Conservation (phyloP, 2,888 invertebrate genomes). For the Tinea trinotella region DNA sequence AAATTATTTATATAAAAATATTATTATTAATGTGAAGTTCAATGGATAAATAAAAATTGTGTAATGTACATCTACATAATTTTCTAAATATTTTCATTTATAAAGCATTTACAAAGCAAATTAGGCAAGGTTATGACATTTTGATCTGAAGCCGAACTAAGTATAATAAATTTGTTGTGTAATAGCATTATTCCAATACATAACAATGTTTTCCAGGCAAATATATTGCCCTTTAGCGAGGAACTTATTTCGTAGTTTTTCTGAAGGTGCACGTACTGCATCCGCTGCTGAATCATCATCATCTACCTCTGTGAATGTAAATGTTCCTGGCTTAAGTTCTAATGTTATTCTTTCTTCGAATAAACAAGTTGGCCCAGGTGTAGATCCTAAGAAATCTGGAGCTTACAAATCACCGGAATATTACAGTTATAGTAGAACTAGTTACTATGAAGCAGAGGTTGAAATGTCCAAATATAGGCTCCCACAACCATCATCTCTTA, state of each 20-base stretch:
- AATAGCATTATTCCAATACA: not conserved
- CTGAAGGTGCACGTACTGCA: constrained; percentile 22
- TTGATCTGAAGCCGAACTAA: no score
- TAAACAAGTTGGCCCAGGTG: constrained; percentile 80
- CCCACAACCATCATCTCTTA: constrained; percentile 81
- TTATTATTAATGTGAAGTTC: not conserved
- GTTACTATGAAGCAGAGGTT: constrained; percentile 87
- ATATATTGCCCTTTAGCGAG: not conserved
- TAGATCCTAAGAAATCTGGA: constrained; percentile 74
- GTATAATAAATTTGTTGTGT: constrained; percentile 8
- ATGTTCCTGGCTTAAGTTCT: constrained; percentile 78
- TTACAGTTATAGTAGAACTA: constrained; percentile 82
- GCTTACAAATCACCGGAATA: constrained; percentile 92
- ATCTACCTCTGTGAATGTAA: constrained; percentile 29
- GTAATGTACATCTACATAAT: no score
- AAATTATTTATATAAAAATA: not conserved
- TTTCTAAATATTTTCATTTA: no score
- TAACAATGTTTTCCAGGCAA: constrained; percentile 2
- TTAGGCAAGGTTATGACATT: no score
- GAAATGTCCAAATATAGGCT: constrained; percentile 86
- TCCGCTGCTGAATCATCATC: constrained; percentile 28
- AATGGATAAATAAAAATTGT: no score
- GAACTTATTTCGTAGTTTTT: not conserved
- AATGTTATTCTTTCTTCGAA: constrained; percentile 68
- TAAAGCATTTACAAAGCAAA: no score